Percentiles rank a stretch among this genome's conserved stretches.
These are phyloP conservation scores for Oryzias sinensis DNA, from an alignment of 2,797 vertebrate species.

Conservation along the genomic window DNA sequence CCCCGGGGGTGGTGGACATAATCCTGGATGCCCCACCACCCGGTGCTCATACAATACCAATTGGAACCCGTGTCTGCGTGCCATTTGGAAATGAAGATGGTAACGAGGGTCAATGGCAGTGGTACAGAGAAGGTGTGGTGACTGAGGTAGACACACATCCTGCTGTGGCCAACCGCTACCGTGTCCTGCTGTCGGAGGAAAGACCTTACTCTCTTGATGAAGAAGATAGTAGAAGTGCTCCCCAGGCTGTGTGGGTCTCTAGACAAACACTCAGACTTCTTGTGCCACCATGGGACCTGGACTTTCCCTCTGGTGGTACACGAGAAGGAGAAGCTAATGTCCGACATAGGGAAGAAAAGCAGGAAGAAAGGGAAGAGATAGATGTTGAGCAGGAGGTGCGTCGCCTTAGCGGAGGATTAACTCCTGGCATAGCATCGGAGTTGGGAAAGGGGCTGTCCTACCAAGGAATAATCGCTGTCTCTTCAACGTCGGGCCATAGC, in stretches of 20 bases:
- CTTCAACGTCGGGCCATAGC: slow-evolving; percentile 61
- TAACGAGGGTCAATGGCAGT: slow-evolving; percentile 63
- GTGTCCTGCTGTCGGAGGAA: slow-evolving; percentile 79
- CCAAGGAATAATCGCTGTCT: slow-evolving; percentile 60
- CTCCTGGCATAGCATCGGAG: slow-evolving; percentile 49
- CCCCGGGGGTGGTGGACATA: slow-evolving; percentile 76
- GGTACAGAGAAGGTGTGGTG: slow-evolving; percentile 84
- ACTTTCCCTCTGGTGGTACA: slow-evolving; percentile 60
- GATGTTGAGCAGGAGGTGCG: slow-evolving; percentile 78
- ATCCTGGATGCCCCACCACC: slow-evolving; percentile 84
- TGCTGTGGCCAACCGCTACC: slow-evolving; percentile 81
- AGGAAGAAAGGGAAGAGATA: slow-evolving; percentile 74
- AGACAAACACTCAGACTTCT: slow-evolving; percentile 85
- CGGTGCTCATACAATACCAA: slow-evolving; percentile 73
- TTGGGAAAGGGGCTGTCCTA: slow-evolving; percentile 64
- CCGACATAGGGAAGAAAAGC: slow-evolving; percentile 60
- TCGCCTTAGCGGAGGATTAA: slow-evolving; percentile 65
- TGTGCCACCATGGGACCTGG: slow-evolving; percentile 83
- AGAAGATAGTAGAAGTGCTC: slow-evolving; percentile 49
- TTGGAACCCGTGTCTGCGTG: slow-evolving; percentile 84
- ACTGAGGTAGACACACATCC: slow-evolving; percentile 85
- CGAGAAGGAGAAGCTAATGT: slow-evolving; percentile 47
- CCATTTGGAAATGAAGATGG: slow-evolving; percentile 71
- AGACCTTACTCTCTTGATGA: slow-evolving; percentile 48
- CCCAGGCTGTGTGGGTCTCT: slow-evolving; percentile 79